Conservation (phyloP, 2,113 vertebrate species). For the Nesoenas mayeri region DNA sequence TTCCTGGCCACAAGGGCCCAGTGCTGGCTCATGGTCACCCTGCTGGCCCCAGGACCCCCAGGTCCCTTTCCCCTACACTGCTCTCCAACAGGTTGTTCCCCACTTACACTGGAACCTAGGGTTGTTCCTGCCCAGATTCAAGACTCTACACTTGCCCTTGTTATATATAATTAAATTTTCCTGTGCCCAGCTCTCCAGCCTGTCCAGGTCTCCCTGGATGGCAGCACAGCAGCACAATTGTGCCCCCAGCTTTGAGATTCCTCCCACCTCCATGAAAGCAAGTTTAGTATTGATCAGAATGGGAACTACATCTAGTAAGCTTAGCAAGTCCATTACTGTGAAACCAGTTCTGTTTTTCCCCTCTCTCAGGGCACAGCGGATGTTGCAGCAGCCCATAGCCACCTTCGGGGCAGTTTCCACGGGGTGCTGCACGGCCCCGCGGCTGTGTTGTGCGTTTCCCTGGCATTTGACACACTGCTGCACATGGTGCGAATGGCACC, state of each 20-base stretch:
- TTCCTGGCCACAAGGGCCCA: no score
- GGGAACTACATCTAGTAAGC: neutral
- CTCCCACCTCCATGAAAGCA: neutral
- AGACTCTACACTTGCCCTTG: no score
- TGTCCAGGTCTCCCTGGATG: no score
- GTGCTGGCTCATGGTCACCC: no score
- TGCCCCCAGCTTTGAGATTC: neutral
- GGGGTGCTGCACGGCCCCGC: neutral
- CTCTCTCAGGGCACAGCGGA: neutral
- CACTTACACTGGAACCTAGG: no score
- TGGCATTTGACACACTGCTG: neutral
- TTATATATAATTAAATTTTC: no score
- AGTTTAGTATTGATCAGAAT: neutral
- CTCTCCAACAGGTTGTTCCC: no score
- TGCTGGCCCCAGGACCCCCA: no score
- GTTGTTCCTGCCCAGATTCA: no score
- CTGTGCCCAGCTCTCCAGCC: no score
- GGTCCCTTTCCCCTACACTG: no score
- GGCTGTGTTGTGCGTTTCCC: neutral
- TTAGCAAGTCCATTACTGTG: neutral
- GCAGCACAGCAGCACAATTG: neutral
- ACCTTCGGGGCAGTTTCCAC: neutral
- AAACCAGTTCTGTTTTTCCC: neutral
- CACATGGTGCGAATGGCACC: neutral
- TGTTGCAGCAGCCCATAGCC: neutral